Evolutionary conservation across 2,113 vertebrate genomes (phyloP).

Genomic region (Lagopus leucura): DNA sequence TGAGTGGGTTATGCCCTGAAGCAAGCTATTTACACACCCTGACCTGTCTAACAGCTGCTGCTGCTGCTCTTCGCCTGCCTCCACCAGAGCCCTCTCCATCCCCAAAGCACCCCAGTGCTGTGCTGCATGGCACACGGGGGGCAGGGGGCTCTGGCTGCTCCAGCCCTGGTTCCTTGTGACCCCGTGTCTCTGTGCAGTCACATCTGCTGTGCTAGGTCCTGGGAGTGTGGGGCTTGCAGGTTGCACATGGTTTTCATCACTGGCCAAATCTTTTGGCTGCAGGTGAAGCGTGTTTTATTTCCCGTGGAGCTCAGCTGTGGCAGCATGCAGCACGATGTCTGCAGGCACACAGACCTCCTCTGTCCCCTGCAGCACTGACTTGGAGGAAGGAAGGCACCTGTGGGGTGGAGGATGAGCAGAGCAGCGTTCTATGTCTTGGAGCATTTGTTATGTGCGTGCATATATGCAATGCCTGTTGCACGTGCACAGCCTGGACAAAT

Average conservation of each 20-base stretch:
- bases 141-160: not conserved
- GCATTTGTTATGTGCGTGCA: not conserved
- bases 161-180: not conserved
- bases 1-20: conserved; percentile 40
- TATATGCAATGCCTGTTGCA: rapidly evolving
- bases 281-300: not conserved
- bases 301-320: not conserved
- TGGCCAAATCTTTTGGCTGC: not conserved
- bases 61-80: not conserved
- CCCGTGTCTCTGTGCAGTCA: too few species aligned
- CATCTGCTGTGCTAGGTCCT: not conserved
- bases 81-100: not conserved
- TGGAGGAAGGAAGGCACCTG: too few species aligned
- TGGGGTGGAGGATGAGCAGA: not conserved
- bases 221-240: not conserved
- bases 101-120: not conserved
- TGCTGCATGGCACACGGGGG: too few species aligned
- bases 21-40: not conserved
- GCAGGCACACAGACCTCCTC: too few species aligned
- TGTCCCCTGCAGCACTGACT: too few species aligned
- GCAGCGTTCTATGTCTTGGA: not conserved
- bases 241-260: not conserved
- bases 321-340: rapidly evolving
- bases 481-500: too few species aligned
- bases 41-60: not conserved